Conservation (phyloP, 2,797 vertebrate species). For the Gymnoscopelus braueri region DNA sequence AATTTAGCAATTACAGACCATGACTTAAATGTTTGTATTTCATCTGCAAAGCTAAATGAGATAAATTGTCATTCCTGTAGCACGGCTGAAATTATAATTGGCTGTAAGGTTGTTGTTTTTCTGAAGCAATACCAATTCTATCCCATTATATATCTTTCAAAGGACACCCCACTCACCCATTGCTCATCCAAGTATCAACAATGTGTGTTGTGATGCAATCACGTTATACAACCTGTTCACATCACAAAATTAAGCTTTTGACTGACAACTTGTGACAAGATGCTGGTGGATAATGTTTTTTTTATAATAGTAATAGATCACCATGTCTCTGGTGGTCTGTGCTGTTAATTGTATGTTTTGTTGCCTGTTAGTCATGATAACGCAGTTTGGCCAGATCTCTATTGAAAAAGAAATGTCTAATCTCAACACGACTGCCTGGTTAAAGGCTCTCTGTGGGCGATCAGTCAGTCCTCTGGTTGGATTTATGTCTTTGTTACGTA, state of each 20-base stretch:
- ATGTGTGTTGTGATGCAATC: neutral
- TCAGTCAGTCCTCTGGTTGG: too few species aligned
- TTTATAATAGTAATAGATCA: neutral
- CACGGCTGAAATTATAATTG: slow-evolving; percentile 30
- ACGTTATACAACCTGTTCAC: too few species aligned
- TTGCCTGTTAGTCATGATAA: neutral
- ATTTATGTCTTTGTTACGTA: too few species aligned
- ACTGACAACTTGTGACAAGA: too few species aligned
- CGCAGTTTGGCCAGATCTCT: neutral
- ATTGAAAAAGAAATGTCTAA: neutral
- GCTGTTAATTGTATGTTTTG: neutral
- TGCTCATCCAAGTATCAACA: neutral
- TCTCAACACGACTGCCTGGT: neutral
- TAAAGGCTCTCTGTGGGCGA: neutral
- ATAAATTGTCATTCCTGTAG: slow-evolving; percentile 28
- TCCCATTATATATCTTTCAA: slow-evolving; percentile 23
- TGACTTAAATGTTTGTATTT: slow-evolving; percentile 51
- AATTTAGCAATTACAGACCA: slow-evolving; percentile 55
- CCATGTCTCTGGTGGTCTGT: neutral
- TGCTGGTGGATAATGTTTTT: too few species aligned
- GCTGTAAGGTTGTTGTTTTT: slow-evolving; percentile 36
- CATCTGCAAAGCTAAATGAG: slow-evolving; percentile 27
- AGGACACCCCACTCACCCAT: neutral
- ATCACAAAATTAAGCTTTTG: too few species aligned
- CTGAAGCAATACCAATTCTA: slow-evolving; percentile 15